These are phyloP conservation scores for Glandiceps talaboti DNA, from an alignment of 53 echinoderm and acorn worm species.

Conservation along the genomic window DNA sequence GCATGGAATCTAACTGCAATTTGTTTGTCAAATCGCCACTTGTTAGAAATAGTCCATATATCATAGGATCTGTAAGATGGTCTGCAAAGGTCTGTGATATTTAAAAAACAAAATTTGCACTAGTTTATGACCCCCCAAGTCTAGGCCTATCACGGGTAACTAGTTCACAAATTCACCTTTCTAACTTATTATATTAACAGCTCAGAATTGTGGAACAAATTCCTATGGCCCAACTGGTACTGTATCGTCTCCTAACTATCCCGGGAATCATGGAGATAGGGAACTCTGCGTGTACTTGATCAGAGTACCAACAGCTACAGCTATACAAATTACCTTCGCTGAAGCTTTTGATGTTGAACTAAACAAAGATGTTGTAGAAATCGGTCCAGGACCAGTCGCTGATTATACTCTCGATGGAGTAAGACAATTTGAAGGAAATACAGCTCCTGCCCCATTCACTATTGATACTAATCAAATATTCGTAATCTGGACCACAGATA, in stretches of 20 bases:
- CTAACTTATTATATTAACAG: conserved; percentile 3
- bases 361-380: conserved; percentile 56
- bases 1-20: too few relatives aligned
- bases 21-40: too few relatives aligned
- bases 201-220: conserved; percentile 20
- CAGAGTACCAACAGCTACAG: conserved; percentile 53
- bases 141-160: too few relatives aligned
- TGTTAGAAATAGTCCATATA: too few relatives aligned
- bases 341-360: conserved; percentile 32
- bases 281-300: conserved; percentile 67
- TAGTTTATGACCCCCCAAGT: too few relatives aligned
- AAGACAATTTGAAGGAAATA: conserved; percentile 3
- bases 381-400: conserved; percentile 34
- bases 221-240: conserved; percentile 22
- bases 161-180: not conserved
- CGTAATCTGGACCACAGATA: conserved; percentile 25
- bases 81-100: too few relatives aligned
- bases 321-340: conserved; percentile 41
- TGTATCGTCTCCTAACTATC: conserved; percentile 57
- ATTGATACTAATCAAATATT: conserved; percentile 23
- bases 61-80: too few relatives aligned
- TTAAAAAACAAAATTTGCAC: too few relatives aligned
- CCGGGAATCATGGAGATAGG: conserved; percentile 27
- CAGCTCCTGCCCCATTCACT: conserved; percentile 5
- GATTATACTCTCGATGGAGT: conserved; percentile 10